Evolutionary conservation across 2,888 invertebrate species (phyloP).

Genomic region (Vannuccia rotundouncinata): DNA sequence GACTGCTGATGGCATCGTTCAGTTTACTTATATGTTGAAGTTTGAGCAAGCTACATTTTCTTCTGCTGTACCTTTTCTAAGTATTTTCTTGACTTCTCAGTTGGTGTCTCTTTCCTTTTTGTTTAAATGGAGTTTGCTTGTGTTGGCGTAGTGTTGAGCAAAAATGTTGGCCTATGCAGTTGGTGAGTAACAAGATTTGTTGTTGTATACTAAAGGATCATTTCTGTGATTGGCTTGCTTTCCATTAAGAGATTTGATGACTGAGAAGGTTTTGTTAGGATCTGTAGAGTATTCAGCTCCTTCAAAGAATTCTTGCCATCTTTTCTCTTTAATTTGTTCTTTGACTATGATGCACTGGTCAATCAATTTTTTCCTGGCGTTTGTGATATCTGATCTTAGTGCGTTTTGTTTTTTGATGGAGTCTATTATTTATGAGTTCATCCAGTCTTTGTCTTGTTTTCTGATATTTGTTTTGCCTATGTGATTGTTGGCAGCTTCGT

Average conservation of each 20-base stretch:
- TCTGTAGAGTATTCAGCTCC: neutral
- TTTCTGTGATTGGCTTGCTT: neutral
- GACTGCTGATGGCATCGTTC: neutral
- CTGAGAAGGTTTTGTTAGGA: neutral
- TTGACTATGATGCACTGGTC: neutral
- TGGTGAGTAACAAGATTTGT: neutral
- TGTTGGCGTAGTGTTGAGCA: neutral
- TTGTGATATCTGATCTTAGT: neutral
- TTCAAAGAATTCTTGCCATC: neutral
- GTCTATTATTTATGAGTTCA: neutral
- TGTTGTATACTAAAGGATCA: neutral
- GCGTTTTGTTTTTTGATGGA: neutral
- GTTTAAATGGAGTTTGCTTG: neutral
- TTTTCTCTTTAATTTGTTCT: neutral
- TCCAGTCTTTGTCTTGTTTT: neutral
- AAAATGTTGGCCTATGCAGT: neutral
- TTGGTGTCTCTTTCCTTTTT: neutral
- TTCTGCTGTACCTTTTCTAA: neutral
- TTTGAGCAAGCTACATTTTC: neutral
- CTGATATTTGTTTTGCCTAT: neutral
- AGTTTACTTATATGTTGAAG: neutral
- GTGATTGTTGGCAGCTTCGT: neutral
- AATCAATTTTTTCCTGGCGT: neutral
- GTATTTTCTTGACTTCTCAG: neutral
- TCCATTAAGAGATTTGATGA: neutral